Evolutionary conservation across 2,888 invertebrate species (phyloP).

Genomic region (Hermaeophaga mercurialis): DNA sequence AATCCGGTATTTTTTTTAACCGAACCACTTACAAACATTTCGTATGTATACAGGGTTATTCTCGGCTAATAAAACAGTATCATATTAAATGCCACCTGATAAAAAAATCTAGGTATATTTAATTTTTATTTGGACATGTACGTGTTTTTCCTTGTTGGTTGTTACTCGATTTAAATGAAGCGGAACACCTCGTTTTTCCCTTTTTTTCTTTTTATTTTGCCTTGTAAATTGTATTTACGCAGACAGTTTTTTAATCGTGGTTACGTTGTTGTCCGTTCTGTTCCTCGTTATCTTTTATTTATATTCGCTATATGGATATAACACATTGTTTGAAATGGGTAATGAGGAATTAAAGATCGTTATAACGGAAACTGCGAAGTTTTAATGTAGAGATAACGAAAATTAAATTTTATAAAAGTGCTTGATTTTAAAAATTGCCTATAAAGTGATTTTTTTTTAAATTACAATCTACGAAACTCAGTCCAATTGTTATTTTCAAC

Average conservation of each 20-base stretch:
- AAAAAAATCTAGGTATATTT: no score
- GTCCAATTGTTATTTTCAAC: no score
- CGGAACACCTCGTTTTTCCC: not conserved
- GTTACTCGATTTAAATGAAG: no score
- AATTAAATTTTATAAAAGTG: not conserved
- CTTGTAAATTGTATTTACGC: slow-evolving; percentile 7
- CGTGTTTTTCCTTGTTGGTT: no score
- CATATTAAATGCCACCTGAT: no score
- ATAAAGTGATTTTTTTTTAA: not conserved
- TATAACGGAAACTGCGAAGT: slow-evolving; percentile 11
- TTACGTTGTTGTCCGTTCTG: slow-evolving; percentile 4
- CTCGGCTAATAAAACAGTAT: no score
- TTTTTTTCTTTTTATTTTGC: not conserved
- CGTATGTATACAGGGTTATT: no score
- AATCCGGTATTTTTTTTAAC: no score
- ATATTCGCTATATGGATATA: slow-evolving; percentile 12
- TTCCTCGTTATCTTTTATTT: slow-evolving; percentile 13
- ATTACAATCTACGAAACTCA: no score
- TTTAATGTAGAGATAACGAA: not conserved
- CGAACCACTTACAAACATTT: no score
- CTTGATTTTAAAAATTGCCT: no score
- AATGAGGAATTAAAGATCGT: slow-evolving; percentile 14
- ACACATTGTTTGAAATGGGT: slow-evolving; percentile 16
- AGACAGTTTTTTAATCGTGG: slow-evolving; percentile 14
- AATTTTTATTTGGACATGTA: no score